Evolutionary conservation across 92 coral and sea anemone species (phyloP).

Genomic region (Chrysogorgia sp.): DNA sequence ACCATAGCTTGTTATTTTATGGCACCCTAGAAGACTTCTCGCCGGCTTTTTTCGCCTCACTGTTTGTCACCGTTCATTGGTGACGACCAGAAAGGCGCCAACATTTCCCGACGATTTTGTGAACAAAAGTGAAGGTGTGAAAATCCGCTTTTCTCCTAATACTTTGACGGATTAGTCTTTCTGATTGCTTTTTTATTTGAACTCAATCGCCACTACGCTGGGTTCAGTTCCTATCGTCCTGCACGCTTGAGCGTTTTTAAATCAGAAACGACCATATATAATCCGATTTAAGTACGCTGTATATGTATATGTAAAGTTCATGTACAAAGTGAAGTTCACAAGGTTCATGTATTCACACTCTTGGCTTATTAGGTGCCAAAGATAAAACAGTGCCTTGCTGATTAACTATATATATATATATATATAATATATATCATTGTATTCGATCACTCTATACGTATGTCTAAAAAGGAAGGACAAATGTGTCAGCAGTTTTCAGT

Average conservation of each 20-base stretch:
- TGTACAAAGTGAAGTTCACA: too few relatives aligned
- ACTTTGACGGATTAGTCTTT: conserved; percentile 45
- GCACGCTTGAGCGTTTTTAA: not conserved
- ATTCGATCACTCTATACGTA: not conserved
- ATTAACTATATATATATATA: too few relatives aligned
- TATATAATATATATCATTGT: not conserved
- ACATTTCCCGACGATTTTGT: conserved; percentile 42
- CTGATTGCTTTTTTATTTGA: conserved; percentile 23
- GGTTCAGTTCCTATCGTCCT: not conserved
- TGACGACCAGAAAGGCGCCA: conserved; percentile 39
- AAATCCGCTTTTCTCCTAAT: conserved; percentile 53
- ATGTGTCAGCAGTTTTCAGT: not conserved
- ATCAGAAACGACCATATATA: too few relatives aligned
- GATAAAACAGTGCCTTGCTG: not conserved
- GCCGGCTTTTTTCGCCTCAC: conserved; percentile 30
- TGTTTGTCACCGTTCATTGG: conserved; percentile 30
- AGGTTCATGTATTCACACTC: conserved; percentile 2
- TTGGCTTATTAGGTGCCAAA: conserved; percentile 18
- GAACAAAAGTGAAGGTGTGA: conserved; percentile 49
- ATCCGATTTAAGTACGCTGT: too few relatives aligned
- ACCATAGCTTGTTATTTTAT: not conserved
- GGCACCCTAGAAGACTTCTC: not conserved
- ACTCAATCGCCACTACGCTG: not conserved
- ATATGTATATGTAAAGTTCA: too few relatives aligned
- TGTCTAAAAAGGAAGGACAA: not conserved